phyloP scores from a whole-genome alignment of 2,888 invertebrate species.

The Coremacera marginata region DNA sequence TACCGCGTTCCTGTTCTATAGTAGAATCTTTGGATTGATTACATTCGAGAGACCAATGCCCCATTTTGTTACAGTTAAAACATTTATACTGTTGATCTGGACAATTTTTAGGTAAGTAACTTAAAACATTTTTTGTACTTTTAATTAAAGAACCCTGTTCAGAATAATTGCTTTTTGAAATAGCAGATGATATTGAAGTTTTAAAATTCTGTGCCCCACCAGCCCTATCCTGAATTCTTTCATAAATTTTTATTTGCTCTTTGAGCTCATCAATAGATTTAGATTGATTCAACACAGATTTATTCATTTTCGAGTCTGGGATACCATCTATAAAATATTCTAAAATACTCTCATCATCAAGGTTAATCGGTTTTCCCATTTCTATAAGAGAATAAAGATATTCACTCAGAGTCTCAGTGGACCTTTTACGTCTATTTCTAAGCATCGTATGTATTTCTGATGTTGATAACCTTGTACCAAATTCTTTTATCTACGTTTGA shows the following conservation, averaged over 20 bases:
- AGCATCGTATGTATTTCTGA: conserved; percentile 26
- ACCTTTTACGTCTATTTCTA: conserved; percentile 30
- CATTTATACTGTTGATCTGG: too few relatives aligned
- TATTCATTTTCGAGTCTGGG: conserved; percentile 4
- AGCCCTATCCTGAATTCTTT: background rate
- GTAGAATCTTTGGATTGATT: too few relatives aligned
- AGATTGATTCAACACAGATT: background rate
- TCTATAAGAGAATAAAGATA: conserved; percentile 17
- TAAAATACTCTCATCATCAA: background rate
- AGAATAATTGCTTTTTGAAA: background rate
- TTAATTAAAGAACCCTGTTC: background rate
- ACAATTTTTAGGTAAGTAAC: too few relatives aligned
- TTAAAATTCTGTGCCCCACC: too few relatives aligned
- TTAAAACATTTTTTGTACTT: background rate
- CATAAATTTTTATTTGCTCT: background rate
- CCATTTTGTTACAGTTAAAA: too few relatives aligned
- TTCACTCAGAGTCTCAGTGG: conserved; percentile 15
- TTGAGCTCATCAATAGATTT: background rate
- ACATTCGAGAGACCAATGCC: too few relatives aligned
- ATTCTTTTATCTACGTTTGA: conserved; percentile 32
- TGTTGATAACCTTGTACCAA: conserved; percentile 12
- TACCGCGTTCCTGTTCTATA: too few relatives aligned
- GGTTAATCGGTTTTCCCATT: background rate
- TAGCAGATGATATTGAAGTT: background rate
- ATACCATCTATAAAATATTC: background rate